A percentile compares a stretch with the other conserved stretches of the same genome.
phyloP scores from a whole-genome alignment of 2,888 invertebrate genomes.

The Orthonevra nobilis region DNA sequence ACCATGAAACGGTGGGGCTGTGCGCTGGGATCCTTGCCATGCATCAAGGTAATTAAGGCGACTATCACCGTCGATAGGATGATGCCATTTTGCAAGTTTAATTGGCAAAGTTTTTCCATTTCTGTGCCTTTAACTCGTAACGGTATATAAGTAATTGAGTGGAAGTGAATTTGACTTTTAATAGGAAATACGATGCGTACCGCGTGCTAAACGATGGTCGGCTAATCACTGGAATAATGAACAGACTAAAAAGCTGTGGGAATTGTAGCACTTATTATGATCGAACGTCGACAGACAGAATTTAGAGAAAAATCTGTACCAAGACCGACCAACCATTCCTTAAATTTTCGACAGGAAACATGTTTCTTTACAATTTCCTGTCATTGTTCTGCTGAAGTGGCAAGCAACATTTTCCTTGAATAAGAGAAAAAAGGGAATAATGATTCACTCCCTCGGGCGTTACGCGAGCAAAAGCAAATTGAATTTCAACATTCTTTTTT shows the following conservation, averaged over 20 bases:
- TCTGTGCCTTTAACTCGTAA: conserved; percentile 16
- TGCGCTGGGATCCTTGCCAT: conserved; percentile 14
- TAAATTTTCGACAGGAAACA: too few species aligned
- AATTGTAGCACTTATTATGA: too few species aligned
- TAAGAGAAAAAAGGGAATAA: conserved; percentile 7
- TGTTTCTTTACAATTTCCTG: background rate
- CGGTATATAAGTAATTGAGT: conserved; percentile 35
- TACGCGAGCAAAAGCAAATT: conserved; percentile 57
- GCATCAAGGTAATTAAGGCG: conserved; percentile 57
- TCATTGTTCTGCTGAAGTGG: conserved; percentile 21
- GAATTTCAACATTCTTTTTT: conserved; percentile 39
- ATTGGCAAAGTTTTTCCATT: conserved; percentile 69
- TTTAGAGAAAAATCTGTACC: too few species aligned
- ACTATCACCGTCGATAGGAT: conserved; percentile 34
- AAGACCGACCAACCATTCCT: too few species aligned
- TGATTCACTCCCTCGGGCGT: conserved; percentile 25
- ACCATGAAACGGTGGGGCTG: conserved; percentile 6
- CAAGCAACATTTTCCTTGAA: background rate
- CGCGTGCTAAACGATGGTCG: background rate
- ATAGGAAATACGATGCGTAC: background rate
- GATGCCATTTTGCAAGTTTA: conserved; percentile 65
- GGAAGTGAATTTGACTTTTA: conserved; percentile 24
- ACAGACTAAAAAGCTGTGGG: too few species aligned
- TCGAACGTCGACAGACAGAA: too few species aligned
- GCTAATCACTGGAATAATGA: background rate